Percentiles rank a stretch among this genome's conserved stretches.
These are phyloP conservation scores for Phalacrocorax brasilianus DNA, from an alignment of 2,113 vertebrate species.

Conservation along the genomic window DNA sequence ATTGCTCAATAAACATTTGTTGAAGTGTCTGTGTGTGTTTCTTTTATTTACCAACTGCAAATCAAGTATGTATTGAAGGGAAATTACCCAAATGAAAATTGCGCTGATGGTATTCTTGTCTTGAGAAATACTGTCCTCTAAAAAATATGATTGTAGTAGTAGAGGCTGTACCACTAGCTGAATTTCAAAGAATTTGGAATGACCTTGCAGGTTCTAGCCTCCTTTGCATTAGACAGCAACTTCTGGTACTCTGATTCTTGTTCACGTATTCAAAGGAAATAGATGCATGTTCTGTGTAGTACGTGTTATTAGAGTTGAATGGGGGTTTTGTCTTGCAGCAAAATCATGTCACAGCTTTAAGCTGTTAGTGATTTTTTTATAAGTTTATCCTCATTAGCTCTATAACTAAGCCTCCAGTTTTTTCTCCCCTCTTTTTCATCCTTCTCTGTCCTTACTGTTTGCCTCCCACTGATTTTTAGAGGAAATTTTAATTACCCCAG, in stretches of 20 bases:
- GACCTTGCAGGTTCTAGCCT: neutral
- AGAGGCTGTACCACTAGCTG: neutral
- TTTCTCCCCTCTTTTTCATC: neutral
- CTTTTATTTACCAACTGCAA: neutral
- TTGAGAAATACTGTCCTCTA: neutral
- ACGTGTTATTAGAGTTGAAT: neutral
- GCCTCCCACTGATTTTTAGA: slow-evolving; percentile 50
- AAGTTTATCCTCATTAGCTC: slow-evolving; percentile 41
- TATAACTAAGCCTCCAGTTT: neutral
- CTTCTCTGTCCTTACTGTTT: slow-evolving; percentile 39
- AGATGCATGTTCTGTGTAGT: neutral
- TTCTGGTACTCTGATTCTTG: neutral
- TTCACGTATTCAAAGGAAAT: neutral
- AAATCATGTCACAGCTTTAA: neutral
- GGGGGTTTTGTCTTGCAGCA: neutral
- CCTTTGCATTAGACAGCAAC: neutral
- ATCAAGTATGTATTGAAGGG: neutral
- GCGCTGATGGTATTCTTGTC: neutral
- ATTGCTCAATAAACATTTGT: neutral
- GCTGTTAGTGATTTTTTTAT: neutral
- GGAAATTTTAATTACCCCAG: slow-evolving; percentile 56
- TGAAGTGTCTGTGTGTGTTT: neutral
- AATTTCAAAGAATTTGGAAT: neutral
- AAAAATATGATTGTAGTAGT: neutral
- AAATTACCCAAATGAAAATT: neutral